These are phyloP conservation scores for Narcine bancroftii DNA, from an alignment of 2,113 vertebrate genomes.

Conservation along the genomic window DNA sequence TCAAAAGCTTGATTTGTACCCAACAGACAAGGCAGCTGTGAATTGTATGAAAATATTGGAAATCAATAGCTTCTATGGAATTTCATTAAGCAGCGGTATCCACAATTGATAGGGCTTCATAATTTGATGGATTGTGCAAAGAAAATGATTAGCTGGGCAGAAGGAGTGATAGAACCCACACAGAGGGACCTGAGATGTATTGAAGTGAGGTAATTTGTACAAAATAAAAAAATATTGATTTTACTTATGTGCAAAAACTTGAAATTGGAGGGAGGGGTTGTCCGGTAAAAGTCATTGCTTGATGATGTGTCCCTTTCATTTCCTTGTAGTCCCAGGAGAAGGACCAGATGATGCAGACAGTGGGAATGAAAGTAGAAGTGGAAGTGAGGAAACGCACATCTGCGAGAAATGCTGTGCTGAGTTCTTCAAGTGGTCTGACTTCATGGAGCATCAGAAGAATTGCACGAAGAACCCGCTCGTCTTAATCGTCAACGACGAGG, in stretches of 20 bases:
- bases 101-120: slow-evolving; percentile 97
- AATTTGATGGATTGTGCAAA: slow-evolving; percentile 98
- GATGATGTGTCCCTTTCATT: slow-evolving; percentile 72
- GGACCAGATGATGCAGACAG: slow-evolving; percentile 84
- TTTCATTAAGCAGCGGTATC: slow-evolving; percentile 98
- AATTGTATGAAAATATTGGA: slow-evolving; percentile 98
- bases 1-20: slow-evolving; percentile 90
- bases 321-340: slow-evolving; percentile 67
- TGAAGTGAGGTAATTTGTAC: slow-evolving; percentile 87
- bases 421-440: slow-evolving; percentile 96
- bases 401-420: slow-evolving; percentile 93
- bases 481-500: slow-evolving; percentile 88
- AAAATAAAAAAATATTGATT: slow-evolving; percentile 87
- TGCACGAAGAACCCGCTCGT: slow-evolving; percentile 90
- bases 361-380: slow-evolving; percentile 83
- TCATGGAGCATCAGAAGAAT: slow-evolving; percentile 83
- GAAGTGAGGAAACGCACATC: slow-evolving; percentile 85
- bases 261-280: slow-evolving; percentile 60
- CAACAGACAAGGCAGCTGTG: slow-evolving; percentile 82
- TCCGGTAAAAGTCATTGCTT: slow-evolving; percentile 59
- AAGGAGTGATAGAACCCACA: slow-evolving; percentile 68
- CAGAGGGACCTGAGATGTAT: slow-evolving; percentile 66
- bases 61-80: slow-evolving; percentile 98
- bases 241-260: slow-evolving; percentile 76
- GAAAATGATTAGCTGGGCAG: slow-evolving; percentile 95